Evolutionary conservation across 1,140 invertebrate genomes (phyloP), one percentile per base, ranked within the genome.

Genomic region (Drosophila obscura): DNA sequence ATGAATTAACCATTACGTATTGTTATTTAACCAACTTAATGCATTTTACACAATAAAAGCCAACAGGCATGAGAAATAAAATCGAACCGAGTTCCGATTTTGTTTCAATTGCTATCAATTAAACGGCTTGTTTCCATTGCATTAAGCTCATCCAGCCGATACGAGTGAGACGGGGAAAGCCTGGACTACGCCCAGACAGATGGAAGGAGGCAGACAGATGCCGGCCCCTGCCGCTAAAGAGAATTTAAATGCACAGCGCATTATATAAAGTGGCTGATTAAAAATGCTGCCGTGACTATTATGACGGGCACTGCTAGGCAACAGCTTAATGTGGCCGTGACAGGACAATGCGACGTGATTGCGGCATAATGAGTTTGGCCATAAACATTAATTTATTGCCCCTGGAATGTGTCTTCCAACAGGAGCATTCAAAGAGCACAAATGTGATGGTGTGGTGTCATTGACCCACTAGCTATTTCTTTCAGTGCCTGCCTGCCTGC

Each of bases 201-300:
- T 39, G 35, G 11, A 13, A 39, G 35, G 11, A 13, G 35, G 35
- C 35, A n/a, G n/a, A n/a, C n/a, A n/a, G n/a, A 4, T 4, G 31
- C 3, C 15, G 41, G 8, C 31, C 31, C 8, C 2, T 24, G 48
- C 28, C 16, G 68, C 60, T 73, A 77, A 84, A 84, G 67, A 69
- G 73, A 59, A 73, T 84, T 84, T 80, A 84, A 84, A 77, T 73
- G 80, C 80, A 51, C 63, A 45, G 51, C 31, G 51, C 60, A 84
- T 80, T 84, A 73, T 76, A 62, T 62, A 75, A 80, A 77, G 57
- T 55, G 77, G 52, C 43, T 49, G 73, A 43, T 67, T 81, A 73
- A 81, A 77, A 73, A 64, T 76, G 66, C 62, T 41, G 31, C 15
- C 50, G 62, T 61, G 22, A 43, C 69, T 82, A 82, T 82, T 60